Evolutionary conservation across 1,140 invertebrate species (phyloP), one percentile per base, ranked within the genome.

Genomic region (Drosophila leontia): DNA sequence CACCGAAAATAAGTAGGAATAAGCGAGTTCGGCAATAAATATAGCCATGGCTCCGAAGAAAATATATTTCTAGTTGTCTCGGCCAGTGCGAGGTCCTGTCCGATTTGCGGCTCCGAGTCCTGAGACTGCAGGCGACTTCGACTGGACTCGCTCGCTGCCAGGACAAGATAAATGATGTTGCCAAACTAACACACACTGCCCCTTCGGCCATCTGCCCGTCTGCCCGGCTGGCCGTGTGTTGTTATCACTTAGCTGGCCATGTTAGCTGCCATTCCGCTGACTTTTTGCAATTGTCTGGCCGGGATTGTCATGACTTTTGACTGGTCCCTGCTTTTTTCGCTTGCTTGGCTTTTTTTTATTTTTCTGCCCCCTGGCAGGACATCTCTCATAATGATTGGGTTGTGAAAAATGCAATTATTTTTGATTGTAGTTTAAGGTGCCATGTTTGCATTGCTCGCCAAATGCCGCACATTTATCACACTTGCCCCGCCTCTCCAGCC

Each of bases 161-260:
- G 44, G 74, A 78, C 67, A 88, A 87, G 77, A 87, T 87, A 88
- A 87, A 87, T 87, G 84, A 87, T 90, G 84, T 78, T 80, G 62
- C 85, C 80, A 60, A 83, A 56, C 65, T 78, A 65, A 41, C 61
- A 59, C 72, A 71, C 69, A 74, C 50, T 19, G 11, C n/a, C 11
- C 12, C 7, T 12, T n/a, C 2, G 8, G 2, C 13, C 17, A 0
- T 5, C 47, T n/a, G 1, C 26, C 47, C 29, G 9, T 17, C 48
- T 51, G 48, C 15, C 26, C 26, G 29, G 4, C 51, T 55, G 34
- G 12, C 51, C 51, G 51, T 55, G 37, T 80, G 70, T 62, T 76
- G 67, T 71, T 75, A 70, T 70, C 78, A 75, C 69, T 67, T 76
- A 75, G 71, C 71, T 64, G 75, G 76, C 58, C 75, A 78, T 78